Evolutionary conservation across 2,888 invertebrate species (phyloP).

Genomic region (Monochamus alternatus): DNA sequence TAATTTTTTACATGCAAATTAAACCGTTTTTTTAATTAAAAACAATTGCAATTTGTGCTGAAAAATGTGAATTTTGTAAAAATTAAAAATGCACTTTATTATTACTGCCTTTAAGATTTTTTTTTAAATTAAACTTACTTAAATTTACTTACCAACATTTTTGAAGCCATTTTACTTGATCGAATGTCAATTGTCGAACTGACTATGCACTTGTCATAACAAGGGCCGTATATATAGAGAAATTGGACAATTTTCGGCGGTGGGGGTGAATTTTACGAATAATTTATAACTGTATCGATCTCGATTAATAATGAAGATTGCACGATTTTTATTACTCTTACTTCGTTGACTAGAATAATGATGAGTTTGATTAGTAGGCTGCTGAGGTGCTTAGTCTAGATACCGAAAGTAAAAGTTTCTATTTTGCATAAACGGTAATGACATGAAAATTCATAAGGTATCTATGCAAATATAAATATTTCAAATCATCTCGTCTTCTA

Average conservation of each 20-base stretch:
- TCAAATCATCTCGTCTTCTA: too few species aligned
- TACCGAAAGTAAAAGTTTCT: constrained; percentile 27
- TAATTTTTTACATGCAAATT: too few species aligned
- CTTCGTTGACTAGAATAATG: constrained; percentile 9
- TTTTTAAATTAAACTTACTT: too few species aligned
- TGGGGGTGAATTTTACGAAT: constrained; percentile 12
- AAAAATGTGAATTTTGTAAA: too few species aligned
- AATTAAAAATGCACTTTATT: too few species aligned
- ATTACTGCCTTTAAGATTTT: too few species aligned
- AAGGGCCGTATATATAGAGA: constrained; percentile 35
- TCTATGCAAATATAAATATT: too few species aligned
- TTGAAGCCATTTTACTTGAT: constrained; percentile 53
- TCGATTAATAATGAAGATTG: constrained; percentile 28
- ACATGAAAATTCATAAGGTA: too few species aligned
- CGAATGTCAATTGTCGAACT: constrained; percentile 24
- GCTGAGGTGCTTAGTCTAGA: constrained; percentile 2
- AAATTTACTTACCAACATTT: constrained; percentile 50
- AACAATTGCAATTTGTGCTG: too few species aligned
- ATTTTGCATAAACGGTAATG: too few species aligned
- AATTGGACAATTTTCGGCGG: constrained; percentile 21
- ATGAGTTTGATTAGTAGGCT: constrained; percentile 23
- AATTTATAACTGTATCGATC: constrained; percentile 9
- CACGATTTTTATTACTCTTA: constrained; percentile 20
- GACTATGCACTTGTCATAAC: constrained; percentile 31
- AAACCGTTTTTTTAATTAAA: too few species aligned